phyloP scores from a whole-genome alignment of 1,140 invertebrate species.

The Drosophila insularis region DNA sequence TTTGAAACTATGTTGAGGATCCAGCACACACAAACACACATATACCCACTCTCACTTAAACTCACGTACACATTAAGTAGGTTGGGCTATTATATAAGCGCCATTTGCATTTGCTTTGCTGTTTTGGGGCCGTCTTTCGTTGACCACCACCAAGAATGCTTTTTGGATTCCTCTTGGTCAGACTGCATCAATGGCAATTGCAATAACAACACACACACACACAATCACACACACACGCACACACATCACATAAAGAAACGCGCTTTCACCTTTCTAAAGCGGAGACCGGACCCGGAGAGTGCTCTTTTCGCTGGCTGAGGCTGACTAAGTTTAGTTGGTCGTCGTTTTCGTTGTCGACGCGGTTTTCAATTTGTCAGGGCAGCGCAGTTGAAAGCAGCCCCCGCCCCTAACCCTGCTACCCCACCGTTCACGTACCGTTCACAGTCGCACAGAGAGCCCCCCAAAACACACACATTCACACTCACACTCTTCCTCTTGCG shows the following conservation, averaged over 20 bases:
- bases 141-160: conserved; percentile 15
- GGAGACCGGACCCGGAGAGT: conserved; percentile 49
- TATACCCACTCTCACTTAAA: conserved; percentile 23
- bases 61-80: conserved; percentile 25
- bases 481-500: conserved; percentile 25
- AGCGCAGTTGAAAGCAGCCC: conserved; percentile 45
- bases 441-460: not conserved
- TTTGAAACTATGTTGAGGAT: conserved; percentile 28
- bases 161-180: conserved; percentile 25
- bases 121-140: not conserved
- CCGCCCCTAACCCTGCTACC: conserved; percentile 17
- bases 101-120: conserved; percentile 62
- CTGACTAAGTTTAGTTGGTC: conserved; percentile 42
- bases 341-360: conserved; percentile 27
- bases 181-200: conserved; percentile 19
- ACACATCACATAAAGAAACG: conserved; percentile 34
- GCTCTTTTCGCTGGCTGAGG: conserved; percentile 44
- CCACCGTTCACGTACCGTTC: not conserved
- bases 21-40: conserved; percentile 16
- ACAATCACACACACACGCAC: conserved; percentile 2
- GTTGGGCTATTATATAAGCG: conserved; percentile 70
- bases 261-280: conserved; percentile 73
- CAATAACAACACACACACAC: conserved; percentile 15
- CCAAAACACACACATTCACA: not conserved
- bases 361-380: conserved; percentile 61